These are phyloP conservation scores for Rhamnusium bicolor DNA, from an alignment of 2,888 invertebrate species.

Conservation along the genomic window DNA sequence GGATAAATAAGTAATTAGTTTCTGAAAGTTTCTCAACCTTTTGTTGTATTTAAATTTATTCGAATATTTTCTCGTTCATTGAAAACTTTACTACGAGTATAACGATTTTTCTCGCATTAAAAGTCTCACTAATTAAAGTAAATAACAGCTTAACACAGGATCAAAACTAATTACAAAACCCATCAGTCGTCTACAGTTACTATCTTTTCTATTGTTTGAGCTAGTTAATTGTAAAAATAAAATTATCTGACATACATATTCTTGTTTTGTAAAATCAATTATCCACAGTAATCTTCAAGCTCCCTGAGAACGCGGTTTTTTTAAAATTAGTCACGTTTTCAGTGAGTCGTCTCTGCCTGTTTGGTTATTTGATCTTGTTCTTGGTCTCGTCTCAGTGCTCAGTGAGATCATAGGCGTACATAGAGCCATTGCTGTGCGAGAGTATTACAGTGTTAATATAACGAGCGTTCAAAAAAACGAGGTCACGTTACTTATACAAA, in stretches of 20 bases:
- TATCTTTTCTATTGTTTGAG: not conserved
- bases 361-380: constrained; percentile 13
- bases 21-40: not conserved
- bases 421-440: too few species aligned
- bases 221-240: constrained; percentile 17
- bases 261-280: constrained; percentile 18
- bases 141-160: not conserved
- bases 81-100: not conserved
- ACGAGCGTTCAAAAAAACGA: too few species aligned
- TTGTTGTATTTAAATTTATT: not conserved
- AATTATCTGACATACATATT: not conserved
- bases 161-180: constrained; percentile 3
- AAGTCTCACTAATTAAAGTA: constrained; percentile 4
- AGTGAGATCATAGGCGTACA: not conserved
- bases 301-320: constrained; percentile 21
- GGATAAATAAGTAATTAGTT: too few species aligned
- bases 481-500: too few species aligned
- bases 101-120: not conserved
- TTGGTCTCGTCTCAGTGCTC: constrained; percentile 3
- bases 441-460: too few species aligned
- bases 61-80: not conserved
- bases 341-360: constrained; percentile 1
- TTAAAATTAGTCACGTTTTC: constrained; percentile 26
- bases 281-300: constrained; percentile 7
- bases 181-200: not conserved